Evolutionary conservation across 2,113 vertebrate genomes (phyloP).

Genomic region (Chaetorhynchus papuensis): DNA sequence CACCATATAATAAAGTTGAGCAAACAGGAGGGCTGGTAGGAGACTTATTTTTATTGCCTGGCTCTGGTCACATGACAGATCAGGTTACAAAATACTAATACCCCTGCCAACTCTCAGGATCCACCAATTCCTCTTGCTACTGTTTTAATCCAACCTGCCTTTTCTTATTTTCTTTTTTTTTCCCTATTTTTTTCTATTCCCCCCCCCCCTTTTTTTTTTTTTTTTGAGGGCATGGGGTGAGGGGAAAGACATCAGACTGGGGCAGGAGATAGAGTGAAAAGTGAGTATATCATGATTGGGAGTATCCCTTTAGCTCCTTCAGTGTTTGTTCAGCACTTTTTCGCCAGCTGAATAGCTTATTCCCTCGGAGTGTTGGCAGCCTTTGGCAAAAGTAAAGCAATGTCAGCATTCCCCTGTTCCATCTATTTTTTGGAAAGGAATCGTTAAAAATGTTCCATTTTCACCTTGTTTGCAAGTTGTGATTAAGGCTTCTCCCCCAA

Average conservation of each 20-base stretch:
- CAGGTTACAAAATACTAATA: conserved; percentile 50
- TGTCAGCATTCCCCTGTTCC: conserved; percentile 55
- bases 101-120: conserved; percentile 27
- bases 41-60: conserved; percentile 56
- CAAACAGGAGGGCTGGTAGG: conserved; percentile 50
- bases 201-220: neutral
- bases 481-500: conserved; percentile 21
- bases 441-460: conserved; percentile 24
- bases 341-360: conserved; percentile 50
- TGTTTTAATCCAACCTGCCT: conserved; percentile 41
- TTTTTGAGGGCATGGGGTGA: neutral
- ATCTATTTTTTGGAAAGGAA: conserved; percentile 48
- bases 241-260: neutral
- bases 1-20: conserved; percentile 50
- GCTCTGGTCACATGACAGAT: conserved; percentile 35
- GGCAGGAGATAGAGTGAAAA: conserved; percentile 13
- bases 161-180: neutral
- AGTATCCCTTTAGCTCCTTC: conserved; percentile 54
- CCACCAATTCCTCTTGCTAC: conserved; percentile 49
- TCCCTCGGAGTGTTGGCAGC: conserved; percentile 50
- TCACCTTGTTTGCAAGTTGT: conserved; percentile 56
- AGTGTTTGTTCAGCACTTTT: conserved; percentile 65
- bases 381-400: conserved; percentile 60
- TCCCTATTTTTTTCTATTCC: neutral
- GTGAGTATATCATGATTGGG: conserved; percentile 24